Base-by-base conservation (phyloP, 2,797 vertebrate species). In the Triplophysa bombifrons region DNA sequence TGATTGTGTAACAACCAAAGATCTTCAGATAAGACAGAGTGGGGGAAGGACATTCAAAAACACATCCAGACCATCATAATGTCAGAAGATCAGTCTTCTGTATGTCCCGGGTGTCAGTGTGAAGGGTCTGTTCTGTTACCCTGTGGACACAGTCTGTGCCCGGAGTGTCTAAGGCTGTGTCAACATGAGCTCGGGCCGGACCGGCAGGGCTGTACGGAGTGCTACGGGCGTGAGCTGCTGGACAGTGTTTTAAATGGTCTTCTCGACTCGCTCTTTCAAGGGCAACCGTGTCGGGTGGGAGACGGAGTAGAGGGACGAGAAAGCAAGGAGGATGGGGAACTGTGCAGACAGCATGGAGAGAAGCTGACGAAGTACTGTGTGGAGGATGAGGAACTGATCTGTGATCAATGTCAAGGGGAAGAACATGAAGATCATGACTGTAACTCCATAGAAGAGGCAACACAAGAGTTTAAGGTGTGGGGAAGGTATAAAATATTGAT, bases 121-220 rank as follows among this genome's bases (percentile, higher is more conserved):
- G 87, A 81, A 1, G 91, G 92, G 0, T 90, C 93, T 1, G 87
- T 91, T 72, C 90, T 92, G 0, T 90, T 95, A 0, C 80, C 91
- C 19, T 95, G 95, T 53, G 94, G 95, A 4, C 95, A 95, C 91
- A 92, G 93, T 84, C 93, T 95, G 84, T 95, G 94, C 84, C 87
- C 86, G 30, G 80, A 56, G 10, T 95, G 94, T 30, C 86, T 94
- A 38, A 0, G 90, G 80, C 75, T 94, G 89, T 93, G 92, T 88
- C 56, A 86, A 79, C 44, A 73, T 70, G 86, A 85, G 76, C 65
- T 89, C 68, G 88, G 88, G n/a, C 74, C 74, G 25, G 76, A 82
- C 0, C 76, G 65, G 34, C 20, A 72, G 2, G 69, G 83, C 4
- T 95, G 95, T 14, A 94, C 94, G 0, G 88, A 94, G 68, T 95